These are phyloP conservation scores for sheep (Ovis aries) DNA, from an alignment of 2,113 vertebrate species.

Conservation along the genomic window ARS-UI_Ramb_v3.0 NC_056059.1:16961001-16961500, in stretches of 20 bases:
- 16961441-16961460: neutral
- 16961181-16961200: neutral
- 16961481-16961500: conserved; percentile 28
- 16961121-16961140: neutral
- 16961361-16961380: neutral
- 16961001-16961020: neutral
- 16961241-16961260: neutral
- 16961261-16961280: neutral
- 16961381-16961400: neutral
- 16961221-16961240: neutral
- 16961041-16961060: neutral
- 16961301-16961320: neutral
- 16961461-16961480: conserved; percentile 31
- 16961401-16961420: neutral
- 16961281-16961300: neutral
- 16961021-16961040: neutral
- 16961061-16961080: neutral
- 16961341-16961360: rapidly evolving
- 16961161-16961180: neutral
- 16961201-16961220: neutral
- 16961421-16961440: neutral
- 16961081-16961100: neutral
- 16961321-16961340: neutral
- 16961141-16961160: neutral
- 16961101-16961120: neutral